phyloP scores from a whole-genome alignment of 2,797 vertebrate species.

The Bovichtus variegatus region DNA sequence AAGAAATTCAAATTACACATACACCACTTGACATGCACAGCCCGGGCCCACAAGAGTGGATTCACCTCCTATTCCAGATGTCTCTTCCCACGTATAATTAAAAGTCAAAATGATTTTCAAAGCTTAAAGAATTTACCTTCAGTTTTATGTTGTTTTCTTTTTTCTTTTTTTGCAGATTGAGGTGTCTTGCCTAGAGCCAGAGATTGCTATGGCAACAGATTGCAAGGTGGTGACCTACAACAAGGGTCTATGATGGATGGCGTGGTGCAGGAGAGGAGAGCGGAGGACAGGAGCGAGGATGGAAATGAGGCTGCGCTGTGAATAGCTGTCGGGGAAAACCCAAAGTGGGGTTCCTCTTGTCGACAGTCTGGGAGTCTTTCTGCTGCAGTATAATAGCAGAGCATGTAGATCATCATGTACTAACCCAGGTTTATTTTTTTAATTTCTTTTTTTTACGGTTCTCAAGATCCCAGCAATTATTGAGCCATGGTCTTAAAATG shows the following conservation, averaged over 20 bases:
- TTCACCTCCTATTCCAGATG: slow-evolving; percentile 35
- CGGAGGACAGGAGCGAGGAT: slow-evolving; percentile 14
- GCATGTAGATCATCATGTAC: slow-evolving; percentile 13
- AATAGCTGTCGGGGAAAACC: slow-evolving; percentile 20
- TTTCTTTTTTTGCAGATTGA: slow-evolving; percentile 91
- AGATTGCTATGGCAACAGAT: slow-evolving; percentile 93
- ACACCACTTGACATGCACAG: slow-evolving; percentile 58
- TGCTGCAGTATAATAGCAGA: slow-evolving; percentile 22
- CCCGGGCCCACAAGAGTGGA: neutral
- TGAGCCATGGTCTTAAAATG: neutral
- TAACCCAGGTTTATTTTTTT: slow-evolving; percentile 12
- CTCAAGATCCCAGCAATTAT: slow-evolving; percentile 12
- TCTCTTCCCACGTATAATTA: slow-evolving; percentile 38
- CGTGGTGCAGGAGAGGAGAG: slow-evolving; percentile 17
- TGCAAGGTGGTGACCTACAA: slow-evolving; percentile 95
- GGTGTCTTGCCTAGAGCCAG: slow-evolving; percentile 93
- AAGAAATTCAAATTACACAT: slow-evolving; percentile 61
- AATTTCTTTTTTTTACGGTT: neutral
- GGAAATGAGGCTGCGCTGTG: slow-evolving; percentile 32
- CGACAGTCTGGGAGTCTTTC: slow-evolving; percentile 4
- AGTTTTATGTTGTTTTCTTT: slow-evolving; percentile 47
- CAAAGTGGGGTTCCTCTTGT: slow-evolving; percentile 20
- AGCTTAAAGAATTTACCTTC: slow-evolving; percentile 16
- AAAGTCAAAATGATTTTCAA: slow-evolving; percentile 36
- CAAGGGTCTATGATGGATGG: slow-evolving; percentile 92